Conservation (phyloP, 2,797 vertebrate species). For the Craterocephalus amniculus region DNA sequence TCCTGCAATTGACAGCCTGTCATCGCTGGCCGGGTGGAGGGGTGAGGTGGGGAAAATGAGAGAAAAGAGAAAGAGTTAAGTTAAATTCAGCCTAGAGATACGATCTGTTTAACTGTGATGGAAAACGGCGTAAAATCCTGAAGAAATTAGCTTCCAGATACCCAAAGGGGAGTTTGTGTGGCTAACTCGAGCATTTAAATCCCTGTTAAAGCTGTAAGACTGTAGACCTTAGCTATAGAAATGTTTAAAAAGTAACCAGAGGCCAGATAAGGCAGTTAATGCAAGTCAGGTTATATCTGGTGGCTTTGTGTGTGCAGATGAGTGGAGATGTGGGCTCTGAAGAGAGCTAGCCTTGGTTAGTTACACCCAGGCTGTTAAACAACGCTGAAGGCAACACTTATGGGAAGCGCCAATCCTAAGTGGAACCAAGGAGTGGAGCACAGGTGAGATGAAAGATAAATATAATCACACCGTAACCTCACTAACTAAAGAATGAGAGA, state of each 20-base stretch:
- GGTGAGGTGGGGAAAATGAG: constrained; percentile 1
- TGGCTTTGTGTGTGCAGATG: constrained; percentile 24
- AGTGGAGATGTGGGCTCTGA: constrained; percentile 22
- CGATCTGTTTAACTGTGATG: constrained; percentile 32
- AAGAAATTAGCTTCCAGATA: background rate
- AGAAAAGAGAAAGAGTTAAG: constrained; percentile 14
- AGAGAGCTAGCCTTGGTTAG: constrained; percentile 18
- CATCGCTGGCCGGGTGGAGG: constrained; percentile 56
- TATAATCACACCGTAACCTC: constrained; percentile 11
- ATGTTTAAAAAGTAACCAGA: background rate
- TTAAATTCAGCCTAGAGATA: constrained; percentile 23
- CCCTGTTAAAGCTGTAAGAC: too few relatives aligned
- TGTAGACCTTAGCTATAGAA: background rate
- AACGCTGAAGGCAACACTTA: constrained; percentile 41
- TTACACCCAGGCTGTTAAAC: constrained; percentile 40
- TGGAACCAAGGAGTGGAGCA: too few relatives aligned
- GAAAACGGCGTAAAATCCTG: constrained; percentile 1
- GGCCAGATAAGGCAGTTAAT: background rate
- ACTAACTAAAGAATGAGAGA: constrained; percentile 10
- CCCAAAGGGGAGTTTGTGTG: background rate
- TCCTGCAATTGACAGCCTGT: constrained; percentile 60
- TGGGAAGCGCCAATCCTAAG: constrained; percentile 6
- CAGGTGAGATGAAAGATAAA: too few relatives aligned
- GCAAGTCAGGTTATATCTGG: constrained; percentile 7
- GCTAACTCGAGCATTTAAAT: background rate